Percentiles rank a stretch among this genome's conserved stretches.
These are phyloP conservation scores for mouse (Mus musculus) DNA, from an alignment of 2,113 vertebrate genomes.

Conservation along the genomic window DNA sequence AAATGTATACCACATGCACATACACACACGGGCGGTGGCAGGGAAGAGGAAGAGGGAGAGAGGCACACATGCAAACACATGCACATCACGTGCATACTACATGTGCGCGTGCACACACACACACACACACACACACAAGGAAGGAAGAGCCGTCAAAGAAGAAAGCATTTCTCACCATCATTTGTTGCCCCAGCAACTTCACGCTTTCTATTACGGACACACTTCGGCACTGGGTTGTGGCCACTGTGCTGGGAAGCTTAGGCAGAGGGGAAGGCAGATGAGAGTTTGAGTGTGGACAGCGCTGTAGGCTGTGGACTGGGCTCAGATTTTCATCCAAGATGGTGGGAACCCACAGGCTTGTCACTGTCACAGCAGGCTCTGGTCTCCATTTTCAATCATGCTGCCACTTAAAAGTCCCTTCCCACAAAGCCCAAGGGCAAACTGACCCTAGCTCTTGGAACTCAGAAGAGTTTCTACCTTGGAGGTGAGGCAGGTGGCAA, in stretches of 20 bases:
- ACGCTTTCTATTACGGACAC: background rate
- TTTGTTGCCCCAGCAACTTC: background rate
- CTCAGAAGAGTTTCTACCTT: background rate
- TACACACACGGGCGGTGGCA: background rate
- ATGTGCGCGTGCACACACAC: background rate
- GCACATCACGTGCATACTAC: background rate
- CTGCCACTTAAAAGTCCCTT: background rate
- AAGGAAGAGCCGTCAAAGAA: background rate
- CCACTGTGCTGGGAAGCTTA: background rate
- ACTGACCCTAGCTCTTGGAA: background rate
- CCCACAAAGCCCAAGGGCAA: background rate
- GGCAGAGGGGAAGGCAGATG: rapidly evolving
- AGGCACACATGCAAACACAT: too few relatives aligned
- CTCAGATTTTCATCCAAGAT: background rate
- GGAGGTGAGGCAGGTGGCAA: background rate
- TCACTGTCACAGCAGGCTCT: background rate
- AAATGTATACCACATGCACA: background rate
- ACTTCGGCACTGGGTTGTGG: background rate
- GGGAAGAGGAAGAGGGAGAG: too few relatives aligned
- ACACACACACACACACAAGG: background rate
- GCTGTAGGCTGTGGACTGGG: background rate
- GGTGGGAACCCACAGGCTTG: background rate
- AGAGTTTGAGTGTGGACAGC: background rate
- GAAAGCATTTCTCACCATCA: background rate
- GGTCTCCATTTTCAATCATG: background rate